phyloP scores from a whole-genome alignment of 2,113 vertebrate species.

The Clarias gariepinus region DNA sequence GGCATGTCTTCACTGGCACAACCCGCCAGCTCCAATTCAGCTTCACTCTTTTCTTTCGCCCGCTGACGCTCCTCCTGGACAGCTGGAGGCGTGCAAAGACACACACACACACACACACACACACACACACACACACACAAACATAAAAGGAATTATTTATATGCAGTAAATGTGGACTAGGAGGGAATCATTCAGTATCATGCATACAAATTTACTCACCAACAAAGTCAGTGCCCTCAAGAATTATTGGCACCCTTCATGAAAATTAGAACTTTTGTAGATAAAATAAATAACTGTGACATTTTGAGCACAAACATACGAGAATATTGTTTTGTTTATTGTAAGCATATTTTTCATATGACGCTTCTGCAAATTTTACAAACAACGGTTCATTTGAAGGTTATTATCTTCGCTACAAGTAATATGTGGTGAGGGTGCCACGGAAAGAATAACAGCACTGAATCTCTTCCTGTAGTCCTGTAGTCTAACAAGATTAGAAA shows the following conservation, averaged over 20 bases:
- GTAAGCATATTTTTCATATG: neutral
- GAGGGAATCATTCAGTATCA: neutral
- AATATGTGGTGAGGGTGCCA: neutral
- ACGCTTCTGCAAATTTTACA: neutral
- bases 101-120: conserved; percentile 10
- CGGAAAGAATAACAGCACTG: neutral
- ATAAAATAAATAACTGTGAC: neutral
- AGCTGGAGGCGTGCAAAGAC: conserved; percentile 70
- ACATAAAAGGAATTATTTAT: conserved; percentile 3
- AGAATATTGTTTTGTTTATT: neutral
- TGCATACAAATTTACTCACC: neutral
- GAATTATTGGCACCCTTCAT: neutral
- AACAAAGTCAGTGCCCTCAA: neutral
- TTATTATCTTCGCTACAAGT: neutral
- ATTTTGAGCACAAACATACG: neutral
- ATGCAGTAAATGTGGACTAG: neutral
- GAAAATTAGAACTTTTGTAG: neutral
- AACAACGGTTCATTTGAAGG: no score
- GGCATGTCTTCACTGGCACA: conserved; percentile 97
- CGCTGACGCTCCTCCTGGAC: conserved; percentile 97
- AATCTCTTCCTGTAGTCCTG: neutral
- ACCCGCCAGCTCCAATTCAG: conserved; percentile 88
- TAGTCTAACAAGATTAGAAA: neutral
- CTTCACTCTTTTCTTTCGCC: conserved; percentile 89
- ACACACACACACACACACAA: conserved; percentile 2